A percentile compares a stretch with the other conserved stretches of the same genome.
Conservation (phyloP, 1,140 invertebrate genomes). For the Phymastichus coffea region DNA sequence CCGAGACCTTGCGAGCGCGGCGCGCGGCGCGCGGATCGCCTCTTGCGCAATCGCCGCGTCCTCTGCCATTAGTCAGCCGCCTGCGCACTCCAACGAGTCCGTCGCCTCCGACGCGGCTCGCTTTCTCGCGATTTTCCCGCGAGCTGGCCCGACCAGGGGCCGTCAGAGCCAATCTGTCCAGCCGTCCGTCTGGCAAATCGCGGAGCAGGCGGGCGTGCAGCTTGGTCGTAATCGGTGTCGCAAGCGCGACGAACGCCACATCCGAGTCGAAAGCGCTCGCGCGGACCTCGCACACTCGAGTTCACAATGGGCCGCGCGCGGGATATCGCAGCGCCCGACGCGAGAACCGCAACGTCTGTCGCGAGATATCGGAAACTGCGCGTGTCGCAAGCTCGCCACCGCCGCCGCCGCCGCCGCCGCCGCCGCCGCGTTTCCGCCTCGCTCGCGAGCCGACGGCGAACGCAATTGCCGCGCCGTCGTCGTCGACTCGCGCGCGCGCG, state of each 20-base stretch:
- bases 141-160: neutral
- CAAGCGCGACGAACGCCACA: conserved; percentile 8
- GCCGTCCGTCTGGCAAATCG: conserved; percentile 1
- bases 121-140: conserved; percentile 14
- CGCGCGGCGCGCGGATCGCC: too few relatives aligned
- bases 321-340: too few relatives aligned
- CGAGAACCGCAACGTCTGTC: too few relatives aligned
- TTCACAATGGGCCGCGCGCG: too few relatives aligned
- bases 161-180: conserved; percentile 22
- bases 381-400: too few relatives aligned
- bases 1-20: conserved; percentile 8
- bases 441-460: neutral
- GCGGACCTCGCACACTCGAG: neutral
- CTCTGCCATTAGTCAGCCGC: conserved; percentile 21
- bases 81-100: conserved; percentile 18
- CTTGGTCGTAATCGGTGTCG: neutral
- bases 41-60: conserved; percentile 13
- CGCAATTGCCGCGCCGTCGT: conserved; percentile 4
- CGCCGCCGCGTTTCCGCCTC: too few relatives aligned
- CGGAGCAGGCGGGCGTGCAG: neutral
- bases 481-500: neutral
- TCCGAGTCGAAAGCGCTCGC: conserved; percentile 17
- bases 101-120: neutral
- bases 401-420: too few relatives aligned
- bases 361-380: too few relatives aligned